Evolutionary conservation across 2,113 vertebrate species (phyloP).

Genomic region (Mustela lutreola): DNA sequence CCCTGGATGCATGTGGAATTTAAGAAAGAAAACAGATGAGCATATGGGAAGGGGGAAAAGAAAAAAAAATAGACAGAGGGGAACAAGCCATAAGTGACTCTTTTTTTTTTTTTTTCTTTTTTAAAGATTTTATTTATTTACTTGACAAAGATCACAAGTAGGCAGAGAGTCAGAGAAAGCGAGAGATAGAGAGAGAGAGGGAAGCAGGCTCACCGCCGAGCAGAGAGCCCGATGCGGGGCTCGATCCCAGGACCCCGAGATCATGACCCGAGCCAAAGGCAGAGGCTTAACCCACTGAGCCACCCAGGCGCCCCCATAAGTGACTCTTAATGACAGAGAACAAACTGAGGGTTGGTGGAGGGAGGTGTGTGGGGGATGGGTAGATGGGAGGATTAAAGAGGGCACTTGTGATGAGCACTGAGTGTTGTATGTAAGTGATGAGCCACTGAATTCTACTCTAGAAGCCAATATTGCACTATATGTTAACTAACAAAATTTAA

Average conservation of each 20-base stretch:
- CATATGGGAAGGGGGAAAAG: not conserved
- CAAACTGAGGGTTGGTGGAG: not conserved
- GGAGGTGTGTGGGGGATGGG: not conserved
- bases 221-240: too few species aligned
- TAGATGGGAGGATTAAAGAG: not conserved
- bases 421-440: not conserved
- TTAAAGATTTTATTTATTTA: too few species aligned
- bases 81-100: not conserved
- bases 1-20: not conserved
- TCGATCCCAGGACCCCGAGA: too few species aligned
- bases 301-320: not conserved
- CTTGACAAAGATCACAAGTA: too few species aligned
- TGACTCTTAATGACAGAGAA: not conserved
- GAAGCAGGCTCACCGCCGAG: too few species aligned
- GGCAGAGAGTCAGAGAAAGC: too few species aligned
- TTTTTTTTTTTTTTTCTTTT: not conserved
- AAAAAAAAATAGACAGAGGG: not conserved
- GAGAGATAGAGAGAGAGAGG: too few species aligned
- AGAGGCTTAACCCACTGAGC: too few species aligned
- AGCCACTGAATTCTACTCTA: not conserved
- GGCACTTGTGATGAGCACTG: not conserved
- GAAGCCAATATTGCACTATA: not conserved
- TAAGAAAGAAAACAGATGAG: not conserved
- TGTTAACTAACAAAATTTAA: not conserved
- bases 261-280: too few species aligned